Base-by-base conservation (phyloP, 2,797 vertebrate genomes). In the Bufotes viridis region DNA sequence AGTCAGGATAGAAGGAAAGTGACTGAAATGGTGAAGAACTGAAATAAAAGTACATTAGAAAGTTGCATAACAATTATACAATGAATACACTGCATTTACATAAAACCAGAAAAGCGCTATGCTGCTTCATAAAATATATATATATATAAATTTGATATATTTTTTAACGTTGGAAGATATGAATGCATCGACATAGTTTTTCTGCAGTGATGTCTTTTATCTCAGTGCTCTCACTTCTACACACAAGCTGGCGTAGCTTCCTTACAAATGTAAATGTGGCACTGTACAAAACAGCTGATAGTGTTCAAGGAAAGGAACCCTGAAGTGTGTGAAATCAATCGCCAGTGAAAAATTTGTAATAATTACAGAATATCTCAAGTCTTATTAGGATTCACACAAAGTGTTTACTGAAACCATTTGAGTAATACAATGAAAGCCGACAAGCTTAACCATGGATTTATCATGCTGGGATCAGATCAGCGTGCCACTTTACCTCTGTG, bases 391-490 rank as follows among this genome's bases (percentile, higher is more conserved):
- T 55, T 78, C 58, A 24, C 61, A 78, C 70, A 80, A 80, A 81
- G 61, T 72, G 78, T 88, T 81, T 72, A 75, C 78, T 42, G 78
- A 81, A 34, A 61, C 18, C n/a, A 51, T 74, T 3, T 24, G 57
- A 85, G 60, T 82, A 76, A 86, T 82, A 78, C 29, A 82, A 82
- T 89, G 63, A 65, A n/a, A 76, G 79, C 55, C 49, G 78, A 82
- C 69, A 78, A 76, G 78, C 58, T 49, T 14, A 57, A 51, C 51
- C 60, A 58, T 58, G 51, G 79, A 86, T 86, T 80, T 67, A 89
- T 89, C 88, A 86, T 82, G 26, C 88, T 82, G 72, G 69, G 84
- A 86, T 89, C 79, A 82, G 69, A 89, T 89, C 88, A 89, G 78
- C 83, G 74, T 78, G 79, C 78, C 78, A 85, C 70, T 86, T 89